Base-by-base conservation (phyloP, 2,113 vertebrate species). In the Dicrurus megarhynchus region DNA sequence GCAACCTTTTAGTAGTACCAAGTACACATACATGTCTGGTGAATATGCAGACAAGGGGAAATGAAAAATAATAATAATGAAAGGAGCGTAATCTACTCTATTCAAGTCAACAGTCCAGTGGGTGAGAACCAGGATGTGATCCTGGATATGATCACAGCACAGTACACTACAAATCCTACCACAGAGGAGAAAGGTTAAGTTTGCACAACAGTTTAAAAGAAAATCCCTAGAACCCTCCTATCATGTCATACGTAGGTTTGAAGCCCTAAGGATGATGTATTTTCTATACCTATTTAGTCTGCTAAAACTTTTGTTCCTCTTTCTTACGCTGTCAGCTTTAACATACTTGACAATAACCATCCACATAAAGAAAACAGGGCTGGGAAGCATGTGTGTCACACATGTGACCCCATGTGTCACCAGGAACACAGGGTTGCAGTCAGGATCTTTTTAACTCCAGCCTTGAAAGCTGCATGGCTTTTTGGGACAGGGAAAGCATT, bases 81-180 rank as follows among this genome's bases (percentile, higher is more conserved):
- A 52, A 35, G 41, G 27, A 73, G 22, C 16, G 6, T 15, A 16
- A 41, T 15, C 33, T 33, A 7, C 18, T 41, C 64, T 24, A 10
- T 23, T 37, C 41, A 47, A 55, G 26, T 33, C 16, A 24, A 42
- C 20, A 65, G 28, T 41, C 20, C 42, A 28, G 55, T 5, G 23
- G 10, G 41, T 77, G 15, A n/a, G n/a, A 69, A 56, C 2, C 11
- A 33, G 50, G 42, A 61, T 18, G 33, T 7, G 23, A 26, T 57
- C n/a, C 13, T 1, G 9, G 53, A 26, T 20, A 9, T 2, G 0
- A 7, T 8, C 21, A 6, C 2, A 87, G 53, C 47, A 9, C 1
- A 35, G 44, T 32, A 37, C 37, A 11, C 12, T 12, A 2, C 0
- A 1, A 44, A 28, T 12, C 35, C 39, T 59, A 42, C 32, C 46